Evolutionary conservation across 1,140 invertebrate species (phyloP).

Genomic region (Sitophilus oryzae): DNA sequence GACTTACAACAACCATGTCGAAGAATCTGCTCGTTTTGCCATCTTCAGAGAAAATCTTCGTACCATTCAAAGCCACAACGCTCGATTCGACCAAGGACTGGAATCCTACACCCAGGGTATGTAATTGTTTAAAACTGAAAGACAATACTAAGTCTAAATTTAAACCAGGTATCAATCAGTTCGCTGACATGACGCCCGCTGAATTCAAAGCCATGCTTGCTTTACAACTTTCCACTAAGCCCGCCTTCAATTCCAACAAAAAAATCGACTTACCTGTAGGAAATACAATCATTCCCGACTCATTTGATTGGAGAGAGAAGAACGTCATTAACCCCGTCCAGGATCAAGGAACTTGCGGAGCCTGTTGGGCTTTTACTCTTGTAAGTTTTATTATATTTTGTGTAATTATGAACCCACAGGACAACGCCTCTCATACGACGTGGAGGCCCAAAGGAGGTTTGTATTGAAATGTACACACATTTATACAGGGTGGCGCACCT

Average conservation of each 20-base stretch:
- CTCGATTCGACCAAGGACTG: constrained; percentile 56
- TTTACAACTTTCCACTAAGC: background rate
- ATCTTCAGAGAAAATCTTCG: constrained; percentile 79
- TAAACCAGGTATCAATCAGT: constrained; percentile 75
- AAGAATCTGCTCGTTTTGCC: constrained; percentile 7
- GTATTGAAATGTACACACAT: no score
- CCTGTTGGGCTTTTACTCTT: constrained; percentile 18
- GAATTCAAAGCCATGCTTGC: constrained; percentile 55
- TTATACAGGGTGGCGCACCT: no score
- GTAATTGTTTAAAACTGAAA: no score
- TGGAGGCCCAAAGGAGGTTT: no score
- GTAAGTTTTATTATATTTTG: no score
- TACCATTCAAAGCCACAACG: constrained; percentile 80
- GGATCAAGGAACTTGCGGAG: constrained; percentile 16
- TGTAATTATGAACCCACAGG: no score
- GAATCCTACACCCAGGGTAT: constrained; percentile 50
- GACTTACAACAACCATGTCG: constrained; percentile 50
- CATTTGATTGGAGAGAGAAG: constrained; percentile 20
- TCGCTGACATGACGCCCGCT: constrained; percentile 75
- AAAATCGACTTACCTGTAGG: background rate
- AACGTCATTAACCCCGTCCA: constrained; percentile 15
- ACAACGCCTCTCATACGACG: no score
- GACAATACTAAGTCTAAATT: no score
- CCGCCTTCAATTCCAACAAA: background rate
- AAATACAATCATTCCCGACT: background rate